A percentile compares a stretch with the other conserved stretches of the same genome.
Conservation (phyloP, 30 jellyfish, hydroid and myxozoan genomes). For the Aurelia sp. region DNA sequence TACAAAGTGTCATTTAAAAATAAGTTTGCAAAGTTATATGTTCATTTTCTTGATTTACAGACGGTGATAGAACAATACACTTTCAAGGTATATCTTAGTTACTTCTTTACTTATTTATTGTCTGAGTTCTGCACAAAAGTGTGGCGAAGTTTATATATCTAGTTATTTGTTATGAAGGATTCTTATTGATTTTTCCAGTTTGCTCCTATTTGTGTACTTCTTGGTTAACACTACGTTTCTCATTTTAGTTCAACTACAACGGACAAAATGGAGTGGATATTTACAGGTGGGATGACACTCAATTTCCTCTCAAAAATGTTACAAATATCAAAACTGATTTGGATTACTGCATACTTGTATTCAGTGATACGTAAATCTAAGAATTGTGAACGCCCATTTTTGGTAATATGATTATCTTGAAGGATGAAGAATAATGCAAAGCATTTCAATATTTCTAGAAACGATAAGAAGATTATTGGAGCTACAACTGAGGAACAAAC, state of each 20-base stretch:
- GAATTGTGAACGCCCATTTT: too few relatives aligned
- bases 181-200: too few relatives aligned
- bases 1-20: too few relatives aligned
- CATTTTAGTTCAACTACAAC: constrained; percentile 77
- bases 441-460: constrained; percentile 23
- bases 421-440: too few relatives aligned
- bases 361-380: background rate
- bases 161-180: background rate
- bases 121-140: background rate
- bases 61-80: constrained; percentile 90
- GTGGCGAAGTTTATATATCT: background rate
- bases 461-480: constrained; percentile 69
- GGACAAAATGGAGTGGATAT: constrained; percentile 80
- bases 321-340: background rate
- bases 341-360: background rate
- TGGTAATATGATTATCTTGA: too few relatives aligned
- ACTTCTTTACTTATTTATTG: background rate
- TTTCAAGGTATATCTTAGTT: constrained; percentile 73
- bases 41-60: constrained; percentile 32
- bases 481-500: constrained; percentile 89
- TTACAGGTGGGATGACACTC: constrained; percentile 59
- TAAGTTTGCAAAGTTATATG: too few relatives aligned
- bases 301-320: background rate
- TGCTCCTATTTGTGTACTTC: background rate
- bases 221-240: background rate